phyloP scores from a whole-genome alignment of 2,888 invertebrate genomes.

The Cinara cedri region DNA sequence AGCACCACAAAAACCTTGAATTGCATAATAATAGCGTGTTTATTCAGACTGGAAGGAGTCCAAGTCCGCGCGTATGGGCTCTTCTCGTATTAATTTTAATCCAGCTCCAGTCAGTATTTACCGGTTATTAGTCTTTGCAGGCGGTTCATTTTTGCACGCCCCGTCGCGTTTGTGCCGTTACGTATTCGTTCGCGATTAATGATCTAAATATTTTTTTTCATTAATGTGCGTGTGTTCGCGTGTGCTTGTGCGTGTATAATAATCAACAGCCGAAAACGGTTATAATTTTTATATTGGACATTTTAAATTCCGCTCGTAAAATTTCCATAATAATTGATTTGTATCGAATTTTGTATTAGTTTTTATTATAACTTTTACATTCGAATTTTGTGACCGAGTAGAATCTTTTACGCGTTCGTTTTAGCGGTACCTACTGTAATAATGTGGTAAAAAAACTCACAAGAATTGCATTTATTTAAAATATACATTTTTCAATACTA shows the following conservation, averaged over 20 bases:
- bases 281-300: conserved; percentile 13
- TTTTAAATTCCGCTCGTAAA: conserved; percentile 30
- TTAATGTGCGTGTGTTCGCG: not conserved
- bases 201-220: not conserved
- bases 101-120: conserved; percentile 53
- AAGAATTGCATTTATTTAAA: no score
- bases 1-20: conserved; percentile 56
- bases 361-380: not conserved
- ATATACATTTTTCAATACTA: no score
- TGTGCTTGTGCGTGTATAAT: not conserved
- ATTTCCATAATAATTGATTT: not conserved
- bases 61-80: conserved; percentile 44
- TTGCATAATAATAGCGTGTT: conserved; percentile 34
- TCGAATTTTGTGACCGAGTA: conserved; percentile 3
- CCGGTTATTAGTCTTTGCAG: conserved; percentile 38
- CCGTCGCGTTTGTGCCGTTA: not conserved
- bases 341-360: not conserved
- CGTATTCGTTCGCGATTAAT: conserved; percentile 10
- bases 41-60: conserved; percentile 54
- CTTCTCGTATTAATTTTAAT: conserved; percentile 52
- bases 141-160: not conserved
- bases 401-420: not conserved
- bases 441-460: conserved; percentile 11
- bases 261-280: not conserved
- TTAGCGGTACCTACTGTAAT: not conserved